Percentiles rank a stretch among this genome's conserved stretches.
These are phyloP conservation scores for Bothrops jararaca DNA, from an alignment of 2,113 vertebrate species.

Conservation along the genomic window DNA sequence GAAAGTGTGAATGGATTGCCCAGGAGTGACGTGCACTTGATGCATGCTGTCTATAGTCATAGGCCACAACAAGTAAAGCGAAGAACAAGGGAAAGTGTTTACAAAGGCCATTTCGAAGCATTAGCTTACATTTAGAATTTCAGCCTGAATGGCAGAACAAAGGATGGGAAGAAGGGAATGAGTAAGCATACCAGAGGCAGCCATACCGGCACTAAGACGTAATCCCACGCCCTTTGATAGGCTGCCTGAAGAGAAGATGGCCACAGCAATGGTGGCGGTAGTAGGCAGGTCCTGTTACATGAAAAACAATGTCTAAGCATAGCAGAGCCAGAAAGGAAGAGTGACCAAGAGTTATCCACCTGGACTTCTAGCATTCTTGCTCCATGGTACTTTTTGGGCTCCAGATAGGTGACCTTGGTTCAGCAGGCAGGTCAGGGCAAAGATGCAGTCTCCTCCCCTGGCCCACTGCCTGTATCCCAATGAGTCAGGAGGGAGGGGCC, in stretches of 20 bases:
- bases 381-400: not conserved
- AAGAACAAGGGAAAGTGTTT: not conserved
- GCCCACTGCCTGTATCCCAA: not conserved
- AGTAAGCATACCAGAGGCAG: not conserved
- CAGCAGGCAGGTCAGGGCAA: not conserved
- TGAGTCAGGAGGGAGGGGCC: not conserved
- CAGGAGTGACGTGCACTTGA: not conserved
- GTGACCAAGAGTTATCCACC: not conserved
- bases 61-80: not conserved
- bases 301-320: not conserved
- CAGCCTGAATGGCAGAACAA: not conserved
- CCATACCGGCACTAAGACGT: not conserved
- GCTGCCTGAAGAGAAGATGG: not conserved
- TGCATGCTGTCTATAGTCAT: not conserved
- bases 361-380: not conserved
- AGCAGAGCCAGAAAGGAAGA: not conserved
- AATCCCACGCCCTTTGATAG: not conserved
- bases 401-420: not conserved
- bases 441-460: not conserved
- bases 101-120: not conserved
- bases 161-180: not conserved
- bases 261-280: not conserved
- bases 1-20: not conserved
- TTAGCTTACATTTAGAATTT: no score
- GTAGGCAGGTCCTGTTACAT: not conserved